phyloP scores from a whole-genome alignment of 2,797 vertebrate species.

The Myotis planiceps region DNA sequence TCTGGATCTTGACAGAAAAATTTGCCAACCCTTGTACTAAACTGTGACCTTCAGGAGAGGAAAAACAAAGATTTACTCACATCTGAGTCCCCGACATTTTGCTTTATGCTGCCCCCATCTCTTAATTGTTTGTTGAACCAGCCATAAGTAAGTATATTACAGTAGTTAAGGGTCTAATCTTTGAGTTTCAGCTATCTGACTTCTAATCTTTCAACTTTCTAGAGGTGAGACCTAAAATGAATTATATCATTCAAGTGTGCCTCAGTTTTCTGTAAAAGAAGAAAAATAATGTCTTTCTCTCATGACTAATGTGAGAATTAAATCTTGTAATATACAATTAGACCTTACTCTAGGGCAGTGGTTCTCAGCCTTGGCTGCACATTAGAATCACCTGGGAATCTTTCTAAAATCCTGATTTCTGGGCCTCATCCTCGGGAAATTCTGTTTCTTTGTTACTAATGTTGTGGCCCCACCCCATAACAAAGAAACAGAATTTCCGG shows the following conservation, averaged over 20 bases:
- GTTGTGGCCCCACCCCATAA: no score
- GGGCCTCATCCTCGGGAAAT: no score
- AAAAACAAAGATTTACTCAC: background rate
- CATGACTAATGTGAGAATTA: background rate
- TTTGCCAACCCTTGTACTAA: background rate
- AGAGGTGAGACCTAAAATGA: background rate
- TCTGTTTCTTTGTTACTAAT: no score
- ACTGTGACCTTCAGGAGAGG: background rate
- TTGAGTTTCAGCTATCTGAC: background rate
- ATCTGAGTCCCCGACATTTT: background rate
- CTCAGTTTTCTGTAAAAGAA: background rate
- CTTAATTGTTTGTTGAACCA: background rate
- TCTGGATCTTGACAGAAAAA: background rate
- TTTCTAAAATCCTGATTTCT: no score
- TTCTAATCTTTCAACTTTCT: background rate
- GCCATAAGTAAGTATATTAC: background rate
- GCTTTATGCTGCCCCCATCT: background rate
- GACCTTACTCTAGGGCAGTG: background rate
- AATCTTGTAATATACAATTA: background rate
- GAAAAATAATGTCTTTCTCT: background rate
- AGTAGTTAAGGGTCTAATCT: background rate
- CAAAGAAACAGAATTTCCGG: no score
- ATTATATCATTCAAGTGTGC: background rate
- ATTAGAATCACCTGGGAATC: no score
- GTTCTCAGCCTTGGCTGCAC: no score